These are phyloP conservation scores for Coracias cyanogaster DNA, from an alignment of 2,797 vertebrate species.

Conservation along the genomic window DNA sequence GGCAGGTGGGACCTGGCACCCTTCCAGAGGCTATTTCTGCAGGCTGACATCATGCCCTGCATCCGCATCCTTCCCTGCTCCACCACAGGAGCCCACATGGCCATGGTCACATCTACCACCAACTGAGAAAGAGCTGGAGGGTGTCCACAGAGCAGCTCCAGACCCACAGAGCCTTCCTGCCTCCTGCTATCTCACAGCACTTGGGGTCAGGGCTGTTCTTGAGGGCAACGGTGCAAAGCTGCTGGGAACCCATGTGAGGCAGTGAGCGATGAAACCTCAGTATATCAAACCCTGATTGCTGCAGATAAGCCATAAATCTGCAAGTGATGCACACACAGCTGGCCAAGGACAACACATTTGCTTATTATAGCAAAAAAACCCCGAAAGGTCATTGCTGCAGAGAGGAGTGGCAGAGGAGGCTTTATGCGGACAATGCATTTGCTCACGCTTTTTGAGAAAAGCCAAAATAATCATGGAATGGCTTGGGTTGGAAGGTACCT, in stretches of 20 bases:
- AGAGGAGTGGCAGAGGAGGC: not conserved
- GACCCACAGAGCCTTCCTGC: not conserved
- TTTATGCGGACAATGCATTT: accelerated
- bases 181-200: not conserved
- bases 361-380: not conserved
- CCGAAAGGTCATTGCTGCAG: accelerated
- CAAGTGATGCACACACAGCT: accelerated
- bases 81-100: accelerated
- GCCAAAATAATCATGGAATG: not conserved
- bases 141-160: not conserved
- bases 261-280: not conserved
- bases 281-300: not conserved
- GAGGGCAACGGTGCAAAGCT: not conserved
- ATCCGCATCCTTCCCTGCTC: not conserved
- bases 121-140: accelerated
- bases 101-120: accelerated
- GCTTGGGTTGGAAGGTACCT: not conserved
- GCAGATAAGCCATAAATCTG: not conserved
- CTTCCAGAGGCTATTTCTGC: not conserved
- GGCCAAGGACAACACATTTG: not conserved
- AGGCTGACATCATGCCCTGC: not conserved
- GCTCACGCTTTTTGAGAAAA: not conserved
- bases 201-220: accelerated
- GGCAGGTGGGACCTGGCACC: not conserved
- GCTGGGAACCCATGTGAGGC: accelerated